Percentiles rank a stretch among this genome's conserved stretches.
phyloP scores from a whole-genome alignment of 2,113 vertebrate genomes.

The Piaya cayana region DNA sequence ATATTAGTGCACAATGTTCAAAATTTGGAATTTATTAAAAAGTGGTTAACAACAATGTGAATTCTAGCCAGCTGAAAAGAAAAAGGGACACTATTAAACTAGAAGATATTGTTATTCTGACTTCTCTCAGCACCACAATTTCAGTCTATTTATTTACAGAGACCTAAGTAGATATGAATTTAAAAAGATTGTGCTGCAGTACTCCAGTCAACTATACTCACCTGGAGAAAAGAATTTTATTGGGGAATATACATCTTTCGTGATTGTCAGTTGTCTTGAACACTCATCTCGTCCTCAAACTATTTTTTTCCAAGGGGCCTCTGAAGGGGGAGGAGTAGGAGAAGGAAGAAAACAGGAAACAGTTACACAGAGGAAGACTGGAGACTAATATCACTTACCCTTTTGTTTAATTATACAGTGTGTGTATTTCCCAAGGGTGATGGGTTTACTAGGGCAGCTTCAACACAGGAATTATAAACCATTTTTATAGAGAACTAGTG shows the following conservation, averaged over 20 bases:
- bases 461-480: constrained; percentile 1
- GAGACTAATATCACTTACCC: constrained; percentile 3
- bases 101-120: constrained; percentile 34
- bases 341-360: neutral
- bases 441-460: neutral
- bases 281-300: neutral
- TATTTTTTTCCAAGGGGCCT: accelerated
- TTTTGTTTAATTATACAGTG: constrained; percentile 2
- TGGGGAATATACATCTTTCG: neutral
- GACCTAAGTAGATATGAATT: neutral
- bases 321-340: neutral
- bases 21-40: constrained; percentile 64
- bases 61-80: constrained; percentile 45
- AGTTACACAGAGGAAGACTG: neutral
- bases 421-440: neutral
- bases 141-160: constrained; percentile 31
- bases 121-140: constrained; percentile 26
- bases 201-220: neutral
- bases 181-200: neutral
- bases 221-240: neutral
- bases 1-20: constrained; percentile 19
- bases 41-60: constrained; percentile 41
- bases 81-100: neutral
- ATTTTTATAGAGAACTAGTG: constrained; percentile 8
- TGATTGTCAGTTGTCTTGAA: neutral